A percentile compares a stretch with the other conserved stretches of the same genome.
Conservation (phyloP, 2,797 vertebrate genomes). For the Bradypus variegatus region DNA sequence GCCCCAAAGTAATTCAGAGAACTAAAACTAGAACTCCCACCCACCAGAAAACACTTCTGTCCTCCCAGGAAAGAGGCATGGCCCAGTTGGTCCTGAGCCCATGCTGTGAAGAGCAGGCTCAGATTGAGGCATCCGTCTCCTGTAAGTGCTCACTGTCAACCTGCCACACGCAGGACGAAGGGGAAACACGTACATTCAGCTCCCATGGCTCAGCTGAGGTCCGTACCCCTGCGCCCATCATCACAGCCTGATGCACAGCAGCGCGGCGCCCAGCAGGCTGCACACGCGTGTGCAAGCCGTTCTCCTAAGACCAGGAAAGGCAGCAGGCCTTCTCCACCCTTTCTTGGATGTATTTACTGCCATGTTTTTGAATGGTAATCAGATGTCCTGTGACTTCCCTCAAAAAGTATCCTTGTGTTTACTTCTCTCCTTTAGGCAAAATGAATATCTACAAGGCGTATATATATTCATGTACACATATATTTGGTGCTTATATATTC, state of each 20-base stretch:
- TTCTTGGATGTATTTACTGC: background rate
- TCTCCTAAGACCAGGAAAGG: background rate
- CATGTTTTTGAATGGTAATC: background rate
- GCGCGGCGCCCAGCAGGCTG: no score
- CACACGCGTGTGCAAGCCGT: background rate
- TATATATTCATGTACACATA: no score
- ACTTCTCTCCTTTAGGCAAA: slow-evolving; percentile 15
- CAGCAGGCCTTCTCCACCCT: background rate
- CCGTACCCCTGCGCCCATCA: slow-evolving; percentile 68
- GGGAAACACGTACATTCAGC: slow-evolving; percentile 62
- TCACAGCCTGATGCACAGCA: slow-evolving; percentile 54
- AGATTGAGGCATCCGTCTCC: slow-evolving; percentile 60
- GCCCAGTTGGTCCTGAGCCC: background rate
- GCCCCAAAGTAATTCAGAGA: no score
- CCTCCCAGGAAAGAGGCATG: background rate
- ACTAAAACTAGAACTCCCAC: background rate
- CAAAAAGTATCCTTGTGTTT: background rate
- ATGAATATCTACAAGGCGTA: background rate
- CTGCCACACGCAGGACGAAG: slow-evolving; percentile 52
- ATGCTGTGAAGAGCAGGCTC: slow-evolving; percentile 43
- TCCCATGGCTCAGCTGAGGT: slow-evolving; percentile 68
- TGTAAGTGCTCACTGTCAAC: slow-evolving; percentile 27
- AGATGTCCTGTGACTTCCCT: background rate
- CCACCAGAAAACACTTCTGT: background rate
- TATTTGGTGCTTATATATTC: background rate